Evolutionary conservation across 2,113 vertebrate species (phyloP).

Genomic region (Sebastes fasciatus): DNA sequence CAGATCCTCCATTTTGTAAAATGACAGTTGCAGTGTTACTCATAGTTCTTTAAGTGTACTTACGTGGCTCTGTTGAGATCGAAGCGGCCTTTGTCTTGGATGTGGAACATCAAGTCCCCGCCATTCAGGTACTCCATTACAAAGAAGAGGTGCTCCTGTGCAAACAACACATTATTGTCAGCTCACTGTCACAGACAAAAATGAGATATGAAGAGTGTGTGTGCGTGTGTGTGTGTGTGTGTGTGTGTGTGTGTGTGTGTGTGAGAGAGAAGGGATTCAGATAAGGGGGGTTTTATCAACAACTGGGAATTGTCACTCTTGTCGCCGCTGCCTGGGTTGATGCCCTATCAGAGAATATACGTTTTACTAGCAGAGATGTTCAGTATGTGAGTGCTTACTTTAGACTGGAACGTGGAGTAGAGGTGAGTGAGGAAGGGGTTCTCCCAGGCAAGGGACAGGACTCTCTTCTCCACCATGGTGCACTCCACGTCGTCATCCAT

Average conservation of each 20-base stretch:
- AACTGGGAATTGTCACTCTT: constrained; percentile 60
- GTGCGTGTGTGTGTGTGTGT: background rate
- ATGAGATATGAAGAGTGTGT: background rate
- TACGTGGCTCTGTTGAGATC: constrained; percentile 94
- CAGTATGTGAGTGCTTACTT: constrained; percentile 82
- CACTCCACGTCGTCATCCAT: constrained; percentile 98
- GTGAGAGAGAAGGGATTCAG: background rate
- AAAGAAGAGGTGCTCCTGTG: constrained; percentile 97
- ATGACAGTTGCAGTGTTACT: background rate
- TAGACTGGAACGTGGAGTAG: constrained; percentile 95
- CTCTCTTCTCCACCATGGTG: constrained; percentile 98
- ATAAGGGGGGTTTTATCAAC: constrained; percentile 2
- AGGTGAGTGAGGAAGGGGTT: constrained; percentile 97
- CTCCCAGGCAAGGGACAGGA: constrained; percentile 94
- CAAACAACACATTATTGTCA: constrained; percentile 51
- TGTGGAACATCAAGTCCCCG: constrained; percentile 98
- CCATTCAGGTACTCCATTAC: constrained; percentile 99
- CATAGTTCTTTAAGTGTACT: constrained; percentile 56
- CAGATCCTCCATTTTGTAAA: background rate
- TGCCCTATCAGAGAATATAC: constrained; percentile 59
- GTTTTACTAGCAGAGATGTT: background rate
- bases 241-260: background rate
- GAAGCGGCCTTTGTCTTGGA: constrained; percentile 97
- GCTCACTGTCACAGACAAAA: constrained; percentile 16
- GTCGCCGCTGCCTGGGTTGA: constrained; percentile 51